Evolutionary conservation across 2,113 vertebrate genomes (phyloP).

Genomic region (Clarias batrachus): DNA sequence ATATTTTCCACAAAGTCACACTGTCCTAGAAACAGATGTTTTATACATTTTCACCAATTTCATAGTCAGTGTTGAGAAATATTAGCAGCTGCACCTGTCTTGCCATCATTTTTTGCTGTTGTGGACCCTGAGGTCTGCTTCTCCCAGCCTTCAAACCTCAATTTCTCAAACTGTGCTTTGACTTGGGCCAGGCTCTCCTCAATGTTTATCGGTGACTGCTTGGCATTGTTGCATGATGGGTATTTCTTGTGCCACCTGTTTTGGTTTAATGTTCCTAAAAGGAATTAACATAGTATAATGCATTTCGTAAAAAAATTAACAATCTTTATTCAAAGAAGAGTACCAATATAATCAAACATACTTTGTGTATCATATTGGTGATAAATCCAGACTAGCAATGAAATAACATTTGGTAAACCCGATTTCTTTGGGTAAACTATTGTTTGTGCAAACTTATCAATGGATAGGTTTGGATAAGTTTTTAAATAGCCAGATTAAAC

Average conservation of each 20-base stretch:
- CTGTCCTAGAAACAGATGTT: not conserved
- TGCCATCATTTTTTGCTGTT: constrained; percentile 89
- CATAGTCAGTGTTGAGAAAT: not conserved
- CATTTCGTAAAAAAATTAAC: not conserved
- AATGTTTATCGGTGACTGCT: constrained; percentile 94
- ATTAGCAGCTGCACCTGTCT: constrained; percentile 80
- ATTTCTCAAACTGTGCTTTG: constrained; percentile 87
- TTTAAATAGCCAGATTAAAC: not conserved
- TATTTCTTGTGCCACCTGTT: constrained; percentile 94
- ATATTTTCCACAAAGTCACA: not conserved
- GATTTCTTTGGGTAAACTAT: not conserved
- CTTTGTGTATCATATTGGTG: not conserved
- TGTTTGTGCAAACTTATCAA: too few species aligned
- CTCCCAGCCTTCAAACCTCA: constrained; percentile 88
- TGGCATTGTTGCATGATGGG: constrained; percentile 89
- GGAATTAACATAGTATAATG: not conserved
- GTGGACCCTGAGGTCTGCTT: constrained; percentile 73
- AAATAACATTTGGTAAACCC: not conserved
- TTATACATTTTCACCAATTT: not conserved
- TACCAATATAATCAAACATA: not conserved
- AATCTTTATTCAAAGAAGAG: not conserved
- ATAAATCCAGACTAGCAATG: not conserved
- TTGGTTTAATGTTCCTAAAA: constrained; percentile 88
- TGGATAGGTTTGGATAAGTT: too few species aligned
- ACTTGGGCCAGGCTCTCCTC: constrained; percentile 90